Evolutionary conservation across 2,888 invertebrate genomes (phyloP), one percentile per base, ranked within the genome.

Genomic region (Allolobophora icterica): DNA sequence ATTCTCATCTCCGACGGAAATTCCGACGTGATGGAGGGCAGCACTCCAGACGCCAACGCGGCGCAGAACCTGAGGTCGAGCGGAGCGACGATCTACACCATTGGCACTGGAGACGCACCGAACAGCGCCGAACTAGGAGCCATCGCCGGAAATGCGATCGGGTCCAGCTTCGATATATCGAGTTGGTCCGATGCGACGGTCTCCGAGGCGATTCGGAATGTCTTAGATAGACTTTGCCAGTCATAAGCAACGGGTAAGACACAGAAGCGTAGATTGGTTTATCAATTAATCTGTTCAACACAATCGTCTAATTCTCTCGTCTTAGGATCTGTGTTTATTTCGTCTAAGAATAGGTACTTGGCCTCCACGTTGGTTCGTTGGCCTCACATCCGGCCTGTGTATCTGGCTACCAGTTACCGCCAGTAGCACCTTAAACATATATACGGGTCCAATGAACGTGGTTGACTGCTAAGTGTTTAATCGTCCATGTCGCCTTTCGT

Each of bases 1-100:
- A 91, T 91, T 13, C 30, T 92, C 0, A 92, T 92, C 38, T 91
- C 91, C 35, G 91, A 92, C 33, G 91, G 91, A 35, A 91, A 93
- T 91, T 90, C 90, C 89, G 91, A 84, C 24, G 92, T 92, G 87
- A 84, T 92, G 71, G 90, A 92, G 45, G 90, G 71, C 34, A 90
- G 89, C 89, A 89, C 42, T 8, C 89, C 89, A 19, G 52, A 33
- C 21, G 89, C 89, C 42, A 42, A 89, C 11, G 89, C 89, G 6
- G 89, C 89, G 35, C 33, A 33, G 45, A 40, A 52, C 24, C 33
- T 89, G 42, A 42, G 52, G 89, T 33, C 42, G 13, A 52, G 89
- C 45, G 89, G 89, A 33, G 89, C 42, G 21, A 89, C 89, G n/a
- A 52, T 89, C 45, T 89, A 40, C 40, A 45, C 89, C 34, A 19